Evolutionary conservation across 2,888 invertebrate species (phyloP), one percentile per base, ranked within the genome.

Genomic region (Hyposoter dolosus): DNA sequence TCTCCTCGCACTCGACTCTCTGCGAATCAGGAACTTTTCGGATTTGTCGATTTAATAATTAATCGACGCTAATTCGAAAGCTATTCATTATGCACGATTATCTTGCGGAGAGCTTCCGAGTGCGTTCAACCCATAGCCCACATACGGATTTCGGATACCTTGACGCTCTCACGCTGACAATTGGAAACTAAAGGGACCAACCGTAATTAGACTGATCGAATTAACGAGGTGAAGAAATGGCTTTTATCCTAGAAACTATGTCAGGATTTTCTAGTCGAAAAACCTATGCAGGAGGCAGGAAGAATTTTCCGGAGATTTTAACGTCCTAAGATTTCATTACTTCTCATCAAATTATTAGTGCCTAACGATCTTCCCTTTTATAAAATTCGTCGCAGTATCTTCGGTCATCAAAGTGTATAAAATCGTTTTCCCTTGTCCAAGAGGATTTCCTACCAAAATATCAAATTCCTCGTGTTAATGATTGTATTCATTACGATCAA

Each of bases 41-140:
- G 45, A 60, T 79, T 79, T 60, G 17, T 71, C 74, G 74, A 66
- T 66, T 74, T 12, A 74, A 72, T 81, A 72, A 74, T 81, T 81
- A 50, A 81, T 23, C 0, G 23, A 28, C 15, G 28, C 43, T 74
- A 74, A 74, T 81, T 66, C n/a, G 23, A 40, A 72, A 66, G 72
- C 28, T 40, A 66, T 32, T 15, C 0, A 43, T 28, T 35, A 77
- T 28, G 10, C 28, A 45, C 45, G 19, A 0, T 53, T 47, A 50
- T 47, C n/a, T 28, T 6, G 12, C 17, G 9, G 10, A n/a, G 28
- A 65, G 15, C 53, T 65, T 43, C 53, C 43, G 53, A 81, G 81
- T 74, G 47, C 81, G 72, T 81, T 81, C 81, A 81, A 81, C 74
- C 65, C 74, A 66, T 65, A 35, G 53, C 35, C 40, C 81, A 65